Evolutionary conservation across 64 coral and sea anemone genomes (phyloP), one percentile per base, ranked within the genome.

Genomic region (Hydrozoanthus tunicans): DNA sequence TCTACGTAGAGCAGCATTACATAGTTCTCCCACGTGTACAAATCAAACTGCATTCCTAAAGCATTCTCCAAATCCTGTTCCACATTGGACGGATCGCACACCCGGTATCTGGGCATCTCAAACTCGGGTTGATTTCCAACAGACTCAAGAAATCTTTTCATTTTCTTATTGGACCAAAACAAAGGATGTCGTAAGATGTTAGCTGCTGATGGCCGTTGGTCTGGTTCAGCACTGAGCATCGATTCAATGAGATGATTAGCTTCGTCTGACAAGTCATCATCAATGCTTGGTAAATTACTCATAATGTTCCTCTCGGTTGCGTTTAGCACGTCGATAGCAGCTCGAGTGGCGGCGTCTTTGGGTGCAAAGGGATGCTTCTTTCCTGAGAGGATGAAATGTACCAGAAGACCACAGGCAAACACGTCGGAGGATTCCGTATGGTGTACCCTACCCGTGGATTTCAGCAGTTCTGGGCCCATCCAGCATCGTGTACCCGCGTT

Each of bases 261-360:
- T 56, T 85, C 82, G 5, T 43, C 52, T 23, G 82, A 72, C 9
- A 85, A 23, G 3, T 10, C 4, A 5, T 71, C 53, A 6, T 71
- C 53, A 10, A 85, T 24, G 27, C 17, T 71, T 9, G 71, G 8
- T 5, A 58, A 5, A 56, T 17, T 56, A 53, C 53, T 85, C 82
- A 85, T 85, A 6, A 85, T 85, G 82, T 85, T 85, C 3, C 82
- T 51, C 9, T 85, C 64, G 9, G 82, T 85, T 85, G 82, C 82
- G 65, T 85, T 85, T 17, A 71, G 56, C 51, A 71, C 82, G 65
- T 85, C 82, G 53, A 85, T 71, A 56, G 11, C 17, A 6, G 51
- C 53, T 10, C 82, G 82, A 10, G 17, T 85, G 17, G 17, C 52
- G 25, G 65, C 64, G 17, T 85, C 32, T 71, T 70, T 59, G 4